phyloP scores from a whole-genome alignment of 2,888 invertebrate species.

The Ophion costatus region DNA sequence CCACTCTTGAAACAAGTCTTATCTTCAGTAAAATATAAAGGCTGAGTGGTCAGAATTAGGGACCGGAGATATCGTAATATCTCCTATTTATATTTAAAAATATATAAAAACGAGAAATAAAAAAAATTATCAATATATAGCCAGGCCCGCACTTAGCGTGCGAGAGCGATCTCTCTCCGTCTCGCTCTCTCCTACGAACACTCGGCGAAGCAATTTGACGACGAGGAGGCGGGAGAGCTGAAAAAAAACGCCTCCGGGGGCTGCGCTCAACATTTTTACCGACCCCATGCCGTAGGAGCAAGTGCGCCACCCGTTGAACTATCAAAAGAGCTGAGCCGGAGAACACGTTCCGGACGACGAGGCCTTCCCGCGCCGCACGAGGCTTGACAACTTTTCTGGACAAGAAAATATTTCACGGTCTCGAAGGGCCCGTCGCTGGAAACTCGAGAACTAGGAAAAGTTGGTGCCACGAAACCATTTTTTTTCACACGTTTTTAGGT shows the following conservation, averaged over 20 bases:
- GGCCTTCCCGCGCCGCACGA: background rate
- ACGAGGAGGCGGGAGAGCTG: slow-evolving; percentile 46
- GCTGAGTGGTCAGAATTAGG: no score
- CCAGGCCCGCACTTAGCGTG: background rate
- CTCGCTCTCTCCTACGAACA: background rate
- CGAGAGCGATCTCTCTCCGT: background rate
- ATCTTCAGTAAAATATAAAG: no score
- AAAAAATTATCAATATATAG: background rate
- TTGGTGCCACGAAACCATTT: no score
- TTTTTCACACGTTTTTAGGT: no score
- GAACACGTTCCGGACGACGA: slow-evolving; percentile 48
- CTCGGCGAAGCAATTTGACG: slow-evolving; percentile 44
- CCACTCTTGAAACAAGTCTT: no score
- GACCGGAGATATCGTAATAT: no score
- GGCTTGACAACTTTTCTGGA: no score
- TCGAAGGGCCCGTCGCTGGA: no score
- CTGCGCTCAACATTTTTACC: slow-evolving; percentile 74
- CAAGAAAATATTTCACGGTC: no score
- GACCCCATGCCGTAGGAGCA: slow-evolving; percentile 80
- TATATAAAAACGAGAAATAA: no score
- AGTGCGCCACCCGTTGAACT: slow-evolving; percentile 72
- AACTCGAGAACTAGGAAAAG: no score
- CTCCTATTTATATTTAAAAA: no score
- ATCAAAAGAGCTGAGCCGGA: slow-evolving; percentile 34
- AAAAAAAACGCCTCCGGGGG: slow-evolving; percentile 66